These are phyloP conservation scores for Penaeus chinensis DNA, from an alignment of 1,140 invertebrate species.

Conservation along the genomic window DNA sequence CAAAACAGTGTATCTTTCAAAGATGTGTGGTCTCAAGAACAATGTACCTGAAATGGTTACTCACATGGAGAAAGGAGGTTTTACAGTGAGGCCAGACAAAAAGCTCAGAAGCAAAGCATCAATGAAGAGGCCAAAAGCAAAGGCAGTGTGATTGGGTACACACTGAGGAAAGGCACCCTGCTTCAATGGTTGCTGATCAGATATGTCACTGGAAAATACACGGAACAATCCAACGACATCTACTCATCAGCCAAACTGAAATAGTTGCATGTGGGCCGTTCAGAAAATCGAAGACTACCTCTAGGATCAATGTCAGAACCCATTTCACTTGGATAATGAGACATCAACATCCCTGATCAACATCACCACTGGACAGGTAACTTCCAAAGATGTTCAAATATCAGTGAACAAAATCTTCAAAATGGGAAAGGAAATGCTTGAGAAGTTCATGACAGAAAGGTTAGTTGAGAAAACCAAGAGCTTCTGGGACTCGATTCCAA, in stretches of 20 bases:
- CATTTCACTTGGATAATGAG: background rate
- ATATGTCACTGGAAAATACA: constrained; percentile 8
- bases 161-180: background rate
- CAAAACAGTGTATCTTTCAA: no score
- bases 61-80: constrained; percentile 15
- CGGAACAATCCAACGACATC: background rate
- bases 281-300: background rate
- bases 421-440: background rate
- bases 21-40: no score
- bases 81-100: background rate
- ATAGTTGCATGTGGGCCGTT: background rate
- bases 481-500: constrained; percentile 12
- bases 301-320: background rate
- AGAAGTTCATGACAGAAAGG: background rate
- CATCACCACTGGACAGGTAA: constrained; percentile 5
- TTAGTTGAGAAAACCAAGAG: background rate
- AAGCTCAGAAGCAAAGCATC: constrained; percentile 7
- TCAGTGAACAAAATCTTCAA: background rate
- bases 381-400: background rate
- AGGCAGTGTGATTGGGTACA: constrained; percentile 6
- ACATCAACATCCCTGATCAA: background rate
- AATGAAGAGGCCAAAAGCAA: constrained; percentile 9
- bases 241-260: background rate
- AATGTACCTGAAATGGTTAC: no score
- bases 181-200: constrained; percentile 6